These are phyloP conservation scores for Dipus sagitta DNA, from an alignment of 2,797 vertebrate species.

Conservation along the genomic window DNA sequence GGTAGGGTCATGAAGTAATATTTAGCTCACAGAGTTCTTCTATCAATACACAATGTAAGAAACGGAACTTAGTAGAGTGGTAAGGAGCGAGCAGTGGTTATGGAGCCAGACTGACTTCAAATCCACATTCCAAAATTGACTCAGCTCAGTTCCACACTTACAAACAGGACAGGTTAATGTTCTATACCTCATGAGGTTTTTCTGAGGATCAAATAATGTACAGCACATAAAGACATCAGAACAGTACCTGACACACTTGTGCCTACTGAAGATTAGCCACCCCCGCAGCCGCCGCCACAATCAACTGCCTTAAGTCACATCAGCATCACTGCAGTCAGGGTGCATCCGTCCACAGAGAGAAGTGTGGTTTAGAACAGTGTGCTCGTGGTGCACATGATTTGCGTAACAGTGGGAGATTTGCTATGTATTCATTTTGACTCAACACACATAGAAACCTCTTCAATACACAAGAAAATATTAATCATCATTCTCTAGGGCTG, in stretches of 20 bases:
- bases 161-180: neutral
- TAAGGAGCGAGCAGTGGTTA: constrained; percentile 2
- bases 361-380: neutral
- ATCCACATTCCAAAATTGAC: neutral
- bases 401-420: neutral
- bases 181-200: neutral
- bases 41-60: neutral
- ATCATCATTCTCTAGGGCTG: neutral
- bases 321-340: neutral
- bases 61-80: neutral
- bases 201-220: neutral
- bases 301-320: neutral
- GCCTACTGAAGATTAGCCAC: neutral
- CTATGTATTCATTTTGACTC: neutral
- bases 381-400: neutral
- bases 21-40: neutral
- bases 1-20: neutral
- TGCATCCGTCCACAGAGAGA: neutral
- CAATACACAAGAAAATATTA: neutral
- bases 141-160: neutral
- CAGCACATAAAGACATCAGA: neutral
- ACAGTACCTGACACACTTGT: too few species aligned
- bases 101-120: neutral
- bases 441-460: neutral
- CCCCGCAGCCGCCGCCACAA: neutral